Conservation (phyloP, 2,888 invertebrate genomes). For the Exephanes ischioxanthus region DNA sequence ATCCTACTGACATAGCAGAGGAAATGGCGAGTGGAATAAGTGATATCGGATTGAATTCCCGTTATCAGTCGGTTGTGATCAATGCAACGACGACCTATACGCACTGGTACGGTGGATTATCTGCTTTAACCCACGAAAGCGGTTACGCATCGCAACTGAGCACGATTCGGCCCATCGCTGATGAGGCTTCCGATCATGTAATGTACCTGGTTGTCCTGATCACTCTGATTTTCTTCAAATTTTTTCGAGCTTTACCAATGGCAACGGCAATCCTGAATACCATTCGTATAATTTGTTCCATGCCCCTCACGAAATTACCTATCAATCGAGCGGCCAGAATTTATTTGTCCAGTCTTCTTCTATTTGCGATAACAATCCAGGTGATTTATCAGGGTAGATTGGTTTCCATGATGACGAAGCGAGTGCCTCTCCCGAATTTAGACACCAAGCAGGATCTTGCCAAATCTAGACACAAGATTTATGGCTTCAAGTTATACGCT, state of each 20-base stretch:
- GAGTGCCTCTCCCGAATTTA: not conserved
- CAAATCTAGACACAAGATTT: conserved; percentile 16
- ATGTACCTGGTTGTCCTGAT: conserved; percentile 13
- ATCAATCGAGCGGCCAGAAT: not conserved
- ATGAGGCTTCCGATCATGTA: not conserved
- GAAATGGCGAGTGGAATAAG: not conserved
- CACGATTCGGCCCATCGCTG: not conserved
- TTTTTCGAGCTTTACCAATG: not conserved
- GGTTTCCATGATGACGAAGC: not conserved
- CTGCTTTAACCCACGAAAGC: not conserved
- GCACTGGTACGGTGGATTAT: not conserved
- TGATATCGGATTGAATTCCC: conserved; percentile 2
- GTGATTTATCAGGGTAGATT: conserved; percentile 26
- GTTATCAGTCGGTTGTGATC: not conserved
- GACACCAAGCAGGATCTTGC: conserved; percentile 23
- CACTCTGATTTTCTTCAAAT: conserved; percentile 1
- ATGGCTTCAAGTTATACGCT: not conserved
- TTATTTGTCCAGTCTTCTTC: conserved; percentile 11
- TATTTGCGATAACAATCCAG: conserved; percentile 20
- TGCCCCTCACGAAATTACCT: not conserved
- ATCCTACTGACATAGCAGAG: not conserved
- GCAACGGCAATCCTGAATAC: not conserved
- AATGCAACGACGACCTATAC: not conserved
- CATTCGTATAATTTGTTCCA: not conserved
- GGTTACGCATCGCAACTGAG: conserved; percentile 22